Evolutionary conservation across 2,888 invertebrate species (phyloP), one percentile per base, ranked within the genome.

Genomic region (Coleophora deauratella): DNA sequence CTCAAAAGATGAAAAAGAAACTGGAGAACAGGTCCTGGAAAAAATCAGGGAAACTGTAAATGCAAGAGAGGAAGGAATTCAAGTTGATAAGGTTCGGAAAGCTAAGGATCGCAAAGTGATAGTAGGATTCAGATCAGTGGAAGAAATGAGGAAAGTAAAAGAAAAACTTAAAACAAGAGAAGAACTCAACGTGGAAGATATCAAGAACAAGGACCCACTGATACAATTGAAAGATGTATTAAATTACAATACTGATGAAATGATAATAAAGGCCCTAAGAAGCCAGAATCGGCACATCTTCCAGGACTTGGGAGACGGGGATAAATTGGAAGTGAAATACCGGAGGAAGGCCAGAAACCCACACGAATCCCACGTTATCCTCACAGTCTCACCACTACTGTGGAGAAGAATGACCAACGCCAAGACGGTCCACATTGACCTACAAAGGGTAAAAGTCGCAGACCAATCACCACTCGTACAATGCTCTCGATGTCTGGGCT

Each of bases 391-490:
- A 9, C 47, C 49, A 1, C 10, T 2, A 1, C 9, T 50, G 0
- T 50, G 49, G 49, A 31, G 31, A n/a, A 2, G 28, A 0, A 0
- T 42, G 36, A 38, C 1, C 45, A 43, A 1, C 52, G 43, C n/a
- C n/a, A n/a, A n/a, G 2, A 38, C 36, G 2, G 30, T 53, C 0
- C 41, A 49, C 38, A 41, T 57, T 2, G 54, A 50, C 9, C 37
- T 54, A 0, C 48, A 52, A n/a, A 33, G 46, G 9, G 41, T 39
- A 10, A 13, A 33, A 9, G 40, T 47, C 0, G 27, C n/a, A 1
- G 53, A 53, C 41, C 51, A 52, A 9, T 48, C 51, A 0, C 53
- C 52, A 0, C 40, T 52, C 0, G 41, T 53, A 0, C 51, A 51
- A 21, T 51, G 37, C 21, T 12, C 42, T 10, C 8, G 12, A 2